phyloP scores from a whole-genome alignment of 1,140 invertebrate genomes.

The Papilio machaon region DNA sequence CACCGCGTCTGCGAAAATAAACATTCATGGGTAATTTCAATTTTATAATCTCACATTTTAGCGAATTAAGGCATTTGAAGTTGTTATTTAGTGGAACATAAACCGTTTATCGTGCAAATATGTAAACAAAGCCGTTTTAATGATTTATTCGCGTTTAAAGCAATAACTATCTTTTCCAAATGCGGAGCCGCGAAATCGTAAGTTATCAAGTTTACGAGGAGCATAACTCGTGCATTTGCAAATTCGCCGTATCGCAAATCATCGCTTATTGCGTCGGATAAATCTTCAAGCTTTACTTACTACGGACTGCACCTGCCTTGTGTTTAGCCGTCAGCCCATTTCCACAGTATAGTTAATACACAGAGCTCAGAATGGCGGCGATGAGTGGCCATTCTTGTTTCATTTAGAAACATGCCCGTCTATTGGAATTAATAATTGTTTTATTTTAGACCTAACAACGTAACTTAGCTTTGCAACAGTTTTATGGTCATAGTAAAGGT shows the following conservation, averaged over 20 bases:
- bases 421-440: conserved; percentile 7
- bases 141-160: conserved; percentile 67
- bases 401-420: not conserved
- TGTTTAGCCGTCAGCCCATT: not conserved
- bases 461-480: not conserved
- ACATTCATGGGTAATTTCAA: conserved; percentile 19
- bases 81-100: conserved; percentile 46
- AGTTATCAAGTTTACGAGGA: conserved; percentile 41
- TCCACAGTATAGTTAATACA: conserved; percentile 1
- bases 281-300: conserved; percentile 24
- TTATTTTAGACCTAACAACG: not conserved
- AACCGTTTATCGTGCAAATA: conserved; percentile 51
- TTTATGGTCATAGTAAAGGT: not conserved
- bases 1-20: conserved; percentile 25
- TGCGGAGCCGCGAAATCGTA: conserved; percentile 43
- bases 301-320: conserved; percentile 14
- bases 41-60: conserved; percentile 18
- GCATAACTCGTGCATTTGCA: conserved; percentile 22
- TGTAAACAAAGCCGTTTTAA: conserved; percentile 56
- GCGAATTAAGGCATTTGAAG: conserved; percentile 46
- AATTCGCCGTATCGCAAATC: conserved; percentile 37
- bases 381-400: not conserved
- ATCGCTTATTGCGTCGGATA: conserved; percentile 35
- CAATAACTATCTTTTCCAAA: conserved; percentile 52
- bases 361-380: not conserved